Conservation (phyloP, 2,113 vertebrate genomes). For the Parus major region DNA sequence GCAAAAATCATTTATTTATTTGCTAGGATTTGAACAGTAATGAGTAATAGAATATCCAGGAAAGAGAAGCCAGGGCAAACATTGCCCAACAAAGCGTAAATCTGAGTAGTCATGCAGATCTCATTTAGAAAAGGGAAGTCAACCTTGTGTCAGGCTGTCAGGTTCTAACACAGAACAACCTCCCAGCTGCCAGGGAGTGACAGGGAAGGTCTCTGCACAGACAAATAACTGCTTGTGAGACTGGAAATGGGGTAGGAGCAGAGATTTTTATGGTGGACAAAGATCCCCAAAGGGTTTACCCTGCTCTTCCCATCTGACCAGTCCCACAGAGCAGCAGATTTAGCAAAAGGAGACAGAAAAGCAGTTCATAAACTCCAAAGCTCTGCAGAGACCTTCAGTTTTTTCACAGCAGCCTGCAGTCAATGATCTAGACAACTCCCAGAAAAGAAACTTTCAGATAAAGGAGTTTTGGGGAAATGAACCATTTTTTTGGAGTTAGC, state of each 20-base stretch:
- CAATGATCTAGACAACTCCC: background rate
- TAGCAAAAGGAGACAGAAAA: background rate
- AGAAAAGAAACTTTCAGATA: background rate
- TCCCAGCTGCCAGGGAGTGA: background rate
- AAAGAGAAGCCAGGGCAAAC: background rate
- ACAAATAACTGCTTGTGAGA: background rate
- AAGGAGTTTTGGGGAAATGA: background rate
- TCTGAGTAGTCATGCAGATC: background rate
- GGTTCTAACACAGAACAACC: background rate
- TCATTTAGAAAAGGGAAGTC: background rate
- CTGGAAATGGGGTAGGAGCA: background rate
- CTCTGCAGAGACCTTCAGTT: background rate
- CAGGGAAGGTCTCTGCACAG: background rate
- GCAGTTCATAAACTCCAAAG: background rate
- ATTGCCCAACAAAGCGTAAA: background rate
- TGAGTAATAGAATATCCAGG: background rate
- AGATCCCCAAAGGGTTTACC: background rate
- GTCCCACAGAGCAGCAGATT: background rate
- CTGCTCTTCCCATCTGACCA: background rate
- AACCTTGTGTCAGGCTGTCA: background rate
- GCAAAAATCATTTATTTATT: slow-evolving; percentile 7
- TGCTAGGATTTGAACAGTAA: background rate
- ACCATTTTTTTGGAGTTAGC: background rate
- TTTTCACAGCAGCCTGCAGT: background rate
- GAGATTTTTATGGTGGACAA: background rate